Base-by-base conservation (phyloP, 53 echinoderm and acorn worm species). In the Antedon mediterranea region DNA sequence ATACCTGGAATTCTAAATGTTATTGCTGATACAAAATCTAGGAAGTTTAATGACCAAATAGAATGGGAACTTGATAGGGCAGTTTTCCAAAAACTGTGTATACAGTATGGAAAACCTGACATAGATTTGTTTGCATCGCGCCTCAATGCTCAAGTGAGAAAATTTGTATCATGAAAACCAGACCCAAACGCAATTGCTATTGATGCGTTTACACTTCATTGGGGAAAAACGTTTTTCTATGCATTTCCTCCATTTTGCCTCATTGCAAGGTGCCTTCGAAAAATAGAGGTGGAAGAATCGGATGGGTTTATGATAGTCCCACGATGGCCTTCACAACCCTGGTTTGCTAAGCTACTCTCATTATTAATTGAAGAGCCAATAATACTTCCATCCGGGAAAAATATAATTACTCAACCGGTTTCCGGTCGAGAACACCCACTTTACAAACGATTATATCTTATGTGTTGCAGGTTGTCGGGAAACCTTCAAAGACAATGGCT, bases 31-130 rank as follows among this genome's bases (percentile, higher is more conserved):
- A n/a, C n/a, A n/a, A n/a, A n/a, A n/a, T n/a, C n/a, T n/a, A n/a
- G n/a, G n/a, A n/a, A n/a, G n/a, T n/a, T n/a, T n/a, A n/a, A n/a
- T n/a, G n/a, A n/a, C n/a, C n/a, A n/a, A n/a, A n/a, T n/a, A n/a
- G n/a, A 85, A 89, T 89, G 86, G 86, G 85, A 79, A 79, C 77
- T 85, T 9, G 77, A 82, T 41, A 78, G 41, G 23, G 26, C 0
- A 2, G 31, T 74, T 30, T 90, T 84, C 74, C 8, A 72, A 30
- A 26, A 71, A 29, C 33, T 86, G 26, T n/a, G 28, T 32, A 20
- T 27, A 27, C 33, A 71, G 26, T 75, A n/a, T 72, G 88, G 81
- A 0, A 20, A 11, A 18, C 88, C 88, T 0, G 73, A 88, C 26
- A 34, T 88, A 23, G 84, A 80, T 32, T 28, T 88, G 23, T 41